Base-by-base conservation (phyloP, 2,113 vertebrate species). In the Procapra przewalskii region DNA sequence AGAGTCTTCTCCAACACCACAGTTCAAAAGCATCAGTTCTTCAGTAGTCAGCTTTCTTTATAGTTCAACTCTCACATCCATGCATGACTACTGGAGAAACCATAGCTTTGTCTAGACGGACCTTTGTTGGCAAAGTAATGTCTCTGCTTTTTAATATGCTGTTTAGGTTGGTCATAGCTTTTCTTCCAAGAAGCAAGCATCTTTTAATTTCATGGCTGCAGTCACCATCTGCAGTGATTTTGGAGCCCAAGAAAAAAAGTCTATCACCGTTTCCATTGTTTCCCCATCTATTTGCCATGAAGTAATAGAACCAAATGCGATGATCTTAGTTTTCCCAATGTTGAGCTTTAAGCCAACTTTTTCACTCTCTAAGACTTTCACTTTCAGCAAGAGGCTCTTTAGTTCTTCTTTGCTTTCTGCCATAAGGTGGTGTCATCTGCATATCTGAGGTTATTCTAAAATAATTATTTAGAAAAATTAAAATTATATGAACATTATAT, bases 61-160 rank as follows among this genome's bases (percentile, higher is more conserved):
- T 12, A 36, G n/a, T 71, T 3, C n/a, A 36, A 6, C 9, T 71
- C 67, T 71, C 67, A 71, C 5, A 23, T 40, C n/a, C 67, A 71
- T 71, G 11, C 19, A 40, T 71, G 67, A 71, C 67, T 3, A 36
- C n/a, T 40, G n/a, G 67, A 71, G 4, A 71, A 40, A 23, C 19
- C 4, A 71, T 23, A 40, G 67, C n/a, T 12, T 40, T 40, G 9
- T 6, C 19, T 40, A 71, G 9, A 40, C 0, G 0, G n/a, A 71
- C n/a, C n/a, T 71, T 71, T 71, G 19, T 23, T 71, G n/a, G 67
- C 67, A 36, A 71, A 3, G 17, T 36, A 67, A 36, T 67, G 17
- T 67, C 33, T 67, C 64, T 67, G 64, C 33, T 36, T 67, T 67
- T 19, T 36, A 67, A 36, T 36, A 67, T 67, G 33, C 64, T 67